Evolutionary conservation across 2,797 vertebrate species (phyloP), one percentile per base, ranked within the genome.

Genomic region (Rhinichthys osculus): DNA sequence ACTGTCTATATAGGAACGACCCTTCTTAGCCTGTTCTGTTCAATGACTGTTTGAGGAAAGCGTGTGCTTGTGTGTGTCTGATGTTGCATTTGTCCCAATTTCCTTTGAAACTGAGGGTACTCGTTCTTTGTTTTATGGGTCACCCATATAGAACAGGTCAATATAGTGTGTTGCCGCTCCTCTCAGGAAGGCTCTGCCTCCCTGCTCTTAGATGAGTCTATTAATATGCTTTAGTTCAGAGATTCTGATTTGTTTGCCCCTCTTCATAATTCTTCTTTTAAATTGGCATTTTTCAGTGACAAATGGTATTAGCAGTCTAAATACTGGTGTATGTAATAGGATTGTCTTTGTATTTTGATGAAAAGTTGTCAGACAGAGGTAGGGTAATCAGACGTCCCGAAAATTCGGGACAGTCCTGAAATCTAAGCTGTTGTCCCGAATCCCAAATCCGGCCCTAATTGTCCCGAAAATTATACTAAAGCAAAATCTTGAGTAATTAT

Each of bases 61-160:
- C 0, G 2, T 30, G 78, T 54, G 69, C 27, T 30, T 30, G 69
- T 79, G 81, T 67, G 76, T 81, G 76, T 72, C 64, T 73, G 47
- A 52, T 64, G 62, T 33, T 83, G 83, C 83, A 64, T 88, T 69
- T 83, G 85, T 85, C 87, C 89, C 87, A 87, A 82, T 87, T 85
- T 87, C 52, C 23, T 81, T 85, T 89, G 33, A 84, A 81, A 81
- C 81, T 81, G 91, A 86, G 85, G 90, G 83, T 91, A 89, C 90
- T 91, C 86, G 89, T 89, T 89, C 83, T 87, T 92, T 91, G 90
- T 87, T 93, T 93, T 93, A 92, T 94, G 93, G 94, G 93, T 95
- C 93, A 94, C 93, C 93, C 92, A 94, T 88, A 94, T 93, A 88
- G 83, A 90, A 85, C 83, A 47, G 87, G 87, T 88, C 89, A 90